Conservation (phyloP, 2,797 vertebrate genomes). For the Neosilurus hyrtlii region DNA sequence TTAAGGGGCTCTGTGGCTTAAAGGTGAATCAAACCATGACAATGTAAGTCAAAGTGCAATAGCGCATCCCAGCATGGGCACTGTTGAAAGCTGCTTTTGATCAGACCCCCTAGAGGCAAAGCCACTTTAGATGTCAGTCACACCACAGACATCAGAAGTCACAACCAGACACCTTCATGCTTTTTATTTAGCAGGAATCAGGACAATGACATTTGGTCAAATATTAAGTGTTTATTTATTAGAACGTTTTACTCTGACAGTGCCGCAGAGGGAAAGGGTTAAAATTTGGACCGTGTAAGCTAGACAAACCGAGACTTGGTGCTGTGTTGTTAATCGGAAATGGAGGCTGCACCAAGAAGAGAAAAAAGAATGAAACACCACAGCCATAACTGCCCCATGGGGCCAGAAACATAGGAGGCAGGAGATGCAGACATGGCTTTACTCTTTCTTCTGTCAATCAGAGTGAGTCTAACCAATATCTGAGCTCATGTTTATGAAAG, state of each 20-base stretch:
- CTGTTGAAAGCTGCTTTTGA: constrained; percentile 36
- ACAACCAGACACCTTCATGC: constrained; percentile 15
- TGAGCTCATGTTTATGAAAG: not conserved
- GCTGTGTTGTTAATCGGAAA: constrained; percentile 21
- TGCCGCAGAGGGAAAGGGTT: not conserved
- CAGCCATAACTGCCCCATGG: constrained; percentile 1
- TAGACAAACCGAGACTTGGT: constrained; percentile 2
- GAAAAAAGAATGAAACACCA: constrained; percentile 24
- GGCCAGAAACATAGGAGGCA: constrained; percentile 8
- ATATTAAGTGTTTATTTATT: constrained; percentile 34
- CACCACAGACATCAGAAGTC: constrained; percentile 24
- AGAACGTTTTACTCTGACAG: constrained; percentile 2
- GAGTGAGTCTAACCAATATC: not conserved
- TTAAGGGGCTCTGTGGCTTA: not conserved
- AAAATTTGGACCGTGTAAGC: not conserved
- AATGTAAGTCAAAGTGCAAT: constrained; percentile 31
- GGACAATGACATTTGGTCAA: constrained; percentile 2
- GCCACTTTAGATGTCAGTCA: constrained; percentile 39
- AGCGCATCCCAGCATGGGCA: constrained; percentile 6
- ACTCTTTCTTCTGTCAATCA: not conserved
- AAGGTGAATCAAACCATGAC: constrained; percentile 17
- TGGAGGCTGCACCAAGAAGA: constrained; percentile 30
- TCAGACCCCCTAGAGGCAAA: constrained; percentile 20
- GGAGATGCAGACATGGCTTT: not conserved
- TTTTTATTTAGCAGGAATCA: constrained; percentile 15